Evolutionary conservation across 2,888 invertebrate genomes (phyloP).

Genomic region (Caenorhabditis sp.): DNA sequence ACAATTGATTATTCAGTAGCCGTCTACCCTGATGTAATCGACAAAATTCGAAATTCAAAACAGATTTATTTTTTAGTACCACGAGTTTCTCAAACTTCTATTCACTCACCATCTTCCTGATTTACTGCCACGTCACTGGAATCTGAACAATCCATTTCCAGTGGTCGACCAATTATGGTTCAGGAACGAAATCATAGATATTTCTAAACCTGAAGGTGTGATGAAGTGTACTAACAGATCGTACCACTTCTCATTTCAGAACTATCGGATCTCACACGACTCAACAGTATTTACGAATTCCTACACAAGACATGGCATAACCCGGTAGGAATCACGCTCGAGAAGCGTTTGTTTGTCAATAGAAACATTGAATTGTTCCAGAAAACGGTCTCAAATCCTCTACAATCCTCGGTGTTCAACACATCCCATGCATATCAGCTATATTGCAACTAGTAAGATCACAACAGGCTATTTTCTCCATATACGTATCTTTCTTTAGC

Average conservation of each 20-base stretch:
- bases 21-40: conserved; percentile 36
- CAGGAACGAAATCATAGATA: conserved; percentile 17
- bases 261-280: conserved; percentile 9
- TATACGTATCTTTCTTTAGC: conserved; percentile 4
- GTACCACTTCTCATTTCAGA: conserved; percentile 22
- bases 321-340: not conserved
- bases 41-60: not conserved
- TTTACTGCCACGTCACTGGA: conserved; percentile 45
- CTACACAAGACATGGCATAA: conserved; percentile 12
- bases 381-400: conserved; percentile 34
- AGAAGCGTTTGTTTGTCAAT: not conserved
- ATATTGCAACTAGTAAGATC: conserved; percentile 11
- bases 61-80: conserved; percentile 32
- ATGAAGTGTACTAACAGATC: not conserved
- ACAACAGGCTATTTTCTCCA: not conserved
- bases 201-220: conserved; percentile 13
- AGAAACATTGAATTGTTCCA: conserved; percentile 7
- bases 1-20: not conserved
- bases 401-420: not conserved
- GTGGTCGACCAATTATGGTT: conserved; percentile 27
- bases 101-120: conserved; percentile 40
- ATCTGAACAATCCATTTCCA: conserved; percentile 13
- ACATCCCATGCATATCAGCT: not conserved
- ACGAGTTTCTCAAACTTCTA: conserved; percentile 21
- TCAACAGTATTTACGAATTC: conserved; percentile 17